These are phyloP conservation scores for Hemiprocne comata DNA, from an alignment of 2,113 vertebrate species.

Conservation along the genomic window DNA sequence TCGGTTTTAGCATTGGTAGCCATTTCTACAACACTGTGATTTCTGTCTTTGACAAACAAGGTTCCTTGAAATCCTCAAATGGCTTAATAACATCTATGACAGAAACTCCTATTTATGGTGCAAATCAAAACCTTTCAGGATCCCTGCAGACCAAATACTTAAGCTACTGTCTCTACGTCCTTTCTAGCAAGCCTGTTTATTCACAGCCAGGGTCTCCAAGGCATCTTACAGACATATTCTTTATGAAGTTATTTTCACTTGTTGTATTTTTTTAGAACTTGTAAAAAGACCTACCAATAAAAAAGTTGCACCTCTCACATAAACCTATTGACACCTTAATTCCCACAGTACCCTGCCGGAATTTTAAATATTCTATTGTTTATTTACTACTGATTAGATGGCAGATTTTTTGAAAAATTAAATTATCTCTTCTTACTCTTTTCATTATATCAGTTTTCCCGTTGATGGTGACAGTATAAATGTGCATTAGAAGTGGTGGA, in stretches of 20 bases:
- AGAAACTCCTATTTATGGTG: constrained; percentile 30
- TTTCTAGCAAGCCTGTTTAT: constrained; percentile 5
- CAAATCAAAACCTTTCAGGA: constrained; percentile 25
- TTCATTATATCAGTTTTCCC: neutral
- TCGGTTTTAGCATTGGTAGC: neutral
- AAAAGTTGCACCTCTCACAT: neutral
- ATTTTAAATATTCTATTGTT: neutral
- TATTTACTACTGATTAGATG: neutral
- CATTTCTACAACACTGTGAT: constrained; percentile 2
- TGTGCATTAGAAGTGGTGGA: neutral
- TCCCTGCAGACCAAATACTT: neutral
- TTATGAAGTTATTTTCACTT: constrained; percentile 26
- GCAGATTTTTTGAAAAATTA: neutral
- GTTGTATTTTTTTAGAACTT: constrained; percentile 11
- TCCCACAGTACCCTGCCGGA: neutral
- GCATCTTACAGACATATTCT: neutral
- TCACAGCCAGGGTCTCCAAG: neutral
- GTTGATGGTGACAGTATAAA: neutral
- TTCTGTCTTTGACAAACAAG: constrained; percentile 26
- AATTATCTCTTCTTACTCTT: neutral
- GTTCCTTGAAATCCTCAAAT: constrained; percentile 6
- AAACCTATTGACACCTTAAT: neutral
- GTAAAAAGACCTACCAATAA: neutral
- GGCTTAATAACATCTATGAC: neutral
- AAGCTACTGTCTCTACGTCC: neutral